Base-by-base conservation (phyloP, 2,797 vertebrate genomes). In the Brachyrhaphis roseni region DNA sequence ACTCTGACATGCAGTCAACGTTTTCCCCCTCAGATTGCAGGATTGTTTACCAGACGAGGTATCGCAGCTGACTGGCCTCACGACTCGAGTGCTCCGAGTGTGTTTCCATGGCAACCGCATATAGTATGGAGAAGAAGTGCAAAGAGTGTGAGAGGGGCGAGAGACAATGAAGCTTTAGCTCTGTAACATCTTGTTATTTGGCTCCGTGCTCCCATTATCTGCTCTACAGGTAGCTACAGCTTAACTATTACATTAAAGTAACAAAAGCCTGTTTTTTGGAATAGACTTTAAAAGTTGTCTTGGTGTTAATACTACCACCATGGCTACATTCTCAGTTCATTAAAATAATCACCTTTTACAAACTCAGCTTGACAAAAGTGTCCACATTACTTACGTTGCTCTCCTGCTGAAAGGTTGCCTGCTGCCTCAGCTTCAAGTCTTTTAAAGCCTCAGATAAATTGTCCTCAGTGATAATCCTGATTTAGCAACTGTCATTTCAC, bases 21-120 rank as follows among this genome's bases (percentile, higher is more conserved):
- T 57, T 78, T 79, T 83, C 26, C 74, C 2, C 74, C 82, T 88
- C 74, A 74, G 77, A 77, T 84, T 71, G 81, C 72, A 77, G 81
- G 75, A 84, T 78, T 93, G 92, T 94, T 94, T 92, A 91, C 90
- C 82, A 85, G 89, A 87, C 55, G 43, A 78, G 81, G 83, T 73
- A 86, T 87, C 89, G 88, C 88, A 82, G 87, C 89, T 79, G 84
- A 84, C 87, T 87, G 90, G 90, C 90, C 90, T 94, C 92, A 93
- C 89, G 86, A 94, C 91, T 93, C 55, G 7, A 84, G 85, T 41
- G 75, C 92, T 84, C 87, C 88, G 68, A 92, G 90, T 89, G 89
- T 92, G 94, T 95, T 95, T 89, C 94, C 90, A 95, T 94, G 92
- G 93, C 62, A 93, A 95, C 95, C 82, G 72, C 86, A 89, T 89